These are phyloP conservation scores for Brachionus rotundiformis DNA, from an alignment of 1,140 invertebrate species.

Conservation along the genomic window DNA sequence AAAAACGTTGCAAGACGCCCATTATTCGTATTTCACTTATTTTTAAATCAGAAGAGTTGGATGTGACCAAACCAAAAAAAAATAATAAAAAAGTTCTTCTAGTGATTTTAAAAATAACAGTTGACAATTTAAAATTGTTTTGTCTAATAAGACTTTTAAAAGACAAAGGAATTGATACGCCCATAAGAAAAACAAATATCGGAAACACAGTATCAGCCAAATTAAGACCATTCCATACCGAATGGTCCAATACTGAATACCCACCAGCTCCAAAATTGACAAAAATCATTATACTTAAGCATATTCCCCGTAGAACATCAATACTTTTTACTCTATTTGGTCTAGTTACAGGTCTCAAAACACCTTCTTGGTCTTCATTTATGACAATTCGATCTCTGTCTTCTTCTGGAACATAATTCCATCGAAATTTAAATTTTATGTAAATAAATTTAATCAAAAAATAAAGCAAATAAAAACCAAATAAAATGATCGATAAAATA, in stretches of 20 bases:
- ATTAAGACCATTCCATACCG: constrained; percentile 85
- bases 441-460: not conserved
- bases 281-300: constrained; percentile 74
- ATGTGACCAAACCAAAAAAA: constrained; percentile 36
- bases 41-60: constrained; percentile 57
- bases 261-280: constrained; percentile 73
- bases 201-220: constrained; percentile 92
- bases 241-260: not conserved
- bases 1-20: constrained; percentile 83
- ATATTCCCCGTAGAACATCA: constrained; percentile 51
- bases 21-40: constrained; percentile 73
- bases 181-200: constrained; percentile 67
- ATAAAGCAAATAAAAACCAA: not conserved
- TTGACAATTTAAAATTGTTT: not conserved
- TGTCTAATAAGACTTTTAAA: constrained; percentile 1
- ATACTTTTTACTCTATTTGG: constrained; percentile 12
- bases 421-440: not conserved
- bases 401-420: not conserved
- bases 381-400: not conserved
- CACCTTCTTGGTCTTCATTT: constrained; percentile 36
- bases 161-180: constrained; percentile 34
- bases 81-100: not conserved
- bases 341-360: not conserved
- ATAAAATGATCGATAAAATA: not conserved
- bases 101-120: not conserved